Evolutionary conservation across 2,888 invertebrate genomes (phyloP).

Genomic region (Amorpha juglandis): DNA sequence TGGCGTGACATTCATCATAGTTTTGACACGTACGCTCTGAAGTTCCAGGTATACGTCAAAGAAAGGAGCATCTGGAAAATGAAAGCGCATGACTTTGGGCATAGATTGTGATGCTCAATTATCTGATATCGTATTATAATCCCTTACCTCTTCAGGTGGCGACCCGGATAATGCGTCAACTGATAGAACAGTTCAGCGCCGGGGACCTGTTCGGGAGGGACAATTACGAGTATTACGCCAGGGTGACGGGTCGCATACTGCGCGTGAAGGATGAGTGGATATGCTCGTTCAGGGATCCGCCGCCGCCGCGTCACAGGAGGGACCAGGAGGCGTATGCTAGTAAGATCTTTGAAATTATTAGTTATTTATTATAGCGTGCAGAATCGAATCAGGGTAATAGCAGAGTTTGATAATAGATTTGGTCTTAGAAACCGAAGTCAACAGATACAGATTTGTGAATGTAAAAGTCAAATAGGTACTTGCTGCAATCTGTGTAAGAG

Average conservation of each 20-base stretch:
- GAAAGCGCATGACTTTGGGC: too few species aligned
- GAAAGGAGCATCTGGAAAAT: too few species aligned
- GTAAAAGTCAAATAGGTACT: too few species aligned
- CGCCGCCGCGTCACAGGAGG: slow-evolving; percentile 86
- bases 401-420: too few species aligned
- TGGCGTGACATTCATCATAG: too few species aligned
- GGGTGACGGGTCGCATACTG: slow-evolving; percentile 95
- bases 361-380: not conserved
- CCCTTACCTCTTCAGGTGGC: slow-evolving; percentile 87
- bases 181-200: slow-evolving; percentile 98
- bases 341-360: slow-evolving; percentile 63
- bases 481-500: too few species aligned
- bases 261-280: slow-evolving; percentile 98
- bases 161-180: slow-evolving; percentile 97
- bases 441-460: too few species aligned
- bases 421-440: too few species aligned
- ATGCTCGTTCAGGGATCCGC: slow-evolving; percentile 96
- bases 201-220: slow-evolving; percentile 97
- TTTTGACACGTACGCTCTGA: too few species aligned
- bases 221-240: slow-evolving; percentile 97
- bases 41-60: too few species aligned
- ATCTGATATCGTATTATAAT: not conserved
- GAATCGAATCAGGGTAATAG: too few species aligned
- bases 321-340: slow-evolving; percentile 88
- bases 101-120: not conserved